phyloP scores from a whole-genome alignment of 2,888 invertebrate species.

The Metallyticus violacea region DNA sequence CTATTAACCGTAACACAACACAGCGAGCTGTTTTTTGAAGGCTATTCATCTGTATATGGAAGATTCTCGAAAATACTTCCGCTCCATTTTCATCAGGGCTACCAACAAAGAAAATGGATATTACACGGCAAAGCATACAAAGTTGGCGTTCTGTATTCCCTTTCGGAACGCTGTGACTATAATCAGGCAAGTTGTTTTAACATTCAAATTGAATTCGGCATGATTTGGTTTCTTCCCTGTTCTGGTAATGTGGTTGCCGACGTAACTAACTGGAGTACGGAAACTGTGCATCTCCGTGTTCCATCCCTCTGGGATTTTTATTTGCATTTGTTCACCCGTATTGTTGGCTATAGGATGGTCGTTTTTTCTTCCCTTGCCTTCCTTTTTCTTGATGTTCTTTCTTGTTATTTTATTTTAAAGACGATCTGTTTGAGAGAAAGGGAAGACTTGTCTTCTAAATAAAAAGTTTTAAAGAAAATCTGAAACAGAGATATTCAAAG shows the following conservation, averaged over 20 bases:
- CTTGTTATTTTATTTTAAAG: slow-evolving; percentile 1
- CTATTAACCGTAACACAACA: too few species aligned
- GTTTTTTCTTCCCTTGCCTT: too few species aligned
- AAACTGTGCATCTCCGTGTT: background rate
- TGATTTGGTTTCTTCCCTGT: slow-evolving; percentile 29
- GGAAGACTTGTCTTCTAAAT: background rate
- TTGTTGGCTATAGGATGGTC: background rate
- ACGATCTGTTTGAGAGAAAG: background rate
- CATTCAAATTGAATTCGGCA: slow-evolving; percentile 34
- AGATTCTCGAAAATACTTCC: too few species aligned
- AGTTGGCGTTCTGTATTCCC: background rate
- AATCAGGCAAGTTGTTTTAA: slow-evolving; percentile 32
- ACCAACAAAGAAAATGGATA: too few species aligned
- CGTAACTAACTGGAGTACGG: slow-evolving; percentile 19
- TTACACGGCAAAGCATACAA: too few species aligned
- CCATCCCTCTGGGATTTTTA: slow-evolving; percentile 4
- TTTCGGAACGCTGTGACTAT: background rate
- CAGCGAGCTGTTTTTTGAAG: too few species aligned
- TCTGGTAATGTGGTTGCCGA: too few species aligned
- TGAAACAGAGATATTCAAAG: background rate
- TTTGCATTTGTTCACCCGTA: slow-evolving; percentile 13
- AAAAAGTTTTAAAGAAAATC: background rate
- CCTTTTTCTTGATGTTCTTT: background rate
- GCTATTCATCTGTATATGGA: too few species aligned
- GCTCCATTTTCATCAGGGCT: too few species aligned